Evolutionary conservation across 2,113 vertebrate species (phyloP).

Genomic region (Archocentrus centrarchus): DNA sequence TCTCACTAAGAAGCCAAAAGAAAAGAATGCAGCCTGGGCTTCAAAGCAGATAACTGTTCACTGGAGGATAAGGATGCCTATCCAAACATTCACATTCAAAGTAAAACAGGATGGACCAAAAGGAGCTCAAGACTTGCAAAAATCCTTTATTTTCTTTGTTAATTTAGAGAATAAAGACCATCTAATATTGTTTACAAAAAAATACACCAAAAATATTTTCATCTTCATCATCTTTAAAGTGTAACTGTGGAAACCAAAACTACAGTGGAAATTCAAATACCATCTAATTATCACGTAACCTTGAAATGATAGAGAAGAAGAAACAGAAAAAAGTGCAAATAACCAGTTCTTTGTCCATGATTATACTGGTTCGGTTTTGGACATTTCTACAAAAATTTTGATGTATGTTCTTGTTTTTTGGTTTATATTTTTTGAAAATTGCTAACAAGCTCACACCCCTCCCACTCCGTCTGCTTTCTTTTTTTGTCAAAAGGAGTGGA

Average conservation of each 20-base stretch:
- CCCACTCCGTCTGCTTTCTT: background rate
- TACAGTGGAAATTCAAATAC: background rate
- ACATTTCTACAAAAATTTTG: background rate
- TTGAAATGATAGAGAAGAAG: background rate
- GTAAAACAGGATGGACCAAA: background rate
- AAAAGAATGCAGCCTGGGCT: background rate
- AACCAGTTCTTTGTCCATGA: background rate
- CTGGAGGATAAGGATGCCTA: background rate
- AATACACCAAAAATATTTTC: background rate
- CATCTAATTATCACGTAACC: background rate
- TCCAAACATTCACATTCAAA: conserved; percentile 7
- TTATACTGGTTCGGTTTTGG: background rate
- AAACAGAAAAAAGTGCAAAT: background rate
- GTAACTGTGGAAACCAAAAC: background rate
- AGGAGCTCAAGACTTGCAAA: background rate
- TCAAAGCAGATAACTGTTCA: background rate
- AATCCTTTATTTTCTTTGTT: background rate
- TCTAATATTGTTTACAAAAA: background rate
- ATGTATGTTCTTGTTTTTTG: background rate
- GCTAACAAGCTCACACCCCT: background rate
- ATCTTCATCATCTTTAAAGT: background rate
- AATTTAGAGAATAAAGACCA: conserved; percentile 6
- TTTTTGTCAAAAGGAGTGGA: background rate
- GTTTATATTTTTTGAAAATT: background rate
- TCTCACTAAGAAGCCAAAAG: background rate